A percentile compares a stretch with the other conserved stretches of the same genome.
Conservation (phyloP, 2,888 invertebrate genomes). For the Scaptomyza cyrtandrae region DNA sequence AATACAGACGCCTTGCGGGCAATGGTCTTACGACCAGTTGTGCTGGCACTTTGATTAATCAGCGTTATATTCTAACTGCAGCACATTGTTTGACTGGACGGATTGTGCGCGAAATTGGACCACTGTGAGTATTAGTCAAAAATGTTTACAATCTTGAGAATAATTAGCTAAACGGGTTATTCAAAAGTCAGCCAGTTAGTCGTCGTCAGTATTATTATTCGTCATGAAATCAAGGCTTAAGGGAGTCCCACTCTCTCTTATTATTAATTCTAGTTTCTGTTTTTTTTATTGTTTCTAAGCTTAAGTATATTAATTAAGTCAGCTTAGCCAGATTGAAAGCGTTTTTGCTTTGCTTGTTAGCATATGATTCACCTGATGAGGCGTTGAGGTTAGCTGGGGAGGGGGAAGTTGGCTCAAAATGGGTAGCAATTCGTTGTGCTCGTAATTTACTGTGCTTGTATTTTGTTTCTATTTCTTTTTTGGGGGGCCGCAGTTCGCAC, state of each 20-base stretch:
- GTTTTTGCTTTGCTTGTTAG: conserved; percentile 40
- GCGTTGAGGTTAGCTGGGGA: background rate
- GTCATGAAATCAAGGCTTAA: conserved; percentile 34
- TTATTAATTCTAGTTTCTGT: background rate
- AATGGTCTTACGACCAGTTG: conserved; percentile 80
- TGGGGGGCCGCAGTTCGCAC: conserved; percentile 45
- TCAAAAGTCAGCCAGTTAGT: conserved; percentile 12
- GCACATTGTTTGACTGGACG: conserved; percentile 87
- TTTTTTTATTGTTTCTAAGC: conserved; percentile 19
- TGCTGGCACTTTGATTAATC: conserved; percentile 81
- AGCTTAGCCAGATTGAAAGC: conserved; percentile 58
- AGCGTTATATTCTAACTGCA: conserved; percentile 87
- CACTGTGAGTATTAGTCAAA: conserved; percentile 85
- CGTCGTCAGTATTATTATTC: conserved; percentile 38
- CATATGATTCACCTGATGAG: conserved; percentile 50
- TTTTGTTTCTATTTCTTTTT: conserved; percentile 14
- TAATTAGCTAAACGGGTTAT: conserved; percentile 13
- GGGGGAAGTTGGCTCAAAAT: conserved; percentile 42
- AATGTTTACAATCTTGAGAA: background rate
- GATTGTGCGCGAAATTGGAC: conserved; percentile 85
- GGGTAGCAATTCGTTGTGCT: conserved; percentile 58
- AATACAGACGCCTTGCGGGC: conserved; percentile 85
- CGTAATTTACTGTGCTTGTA: conserved; percentile 35
- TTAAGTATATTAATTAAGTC: conserved; percentile 66
- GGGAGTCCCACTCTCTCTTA: conserved; percentile 55